These are phyloP conservation scores for Streptopelia turtur DNA, from an alignment of 2,797 vertebrate species.

Conservation along the genomic window DNA sequence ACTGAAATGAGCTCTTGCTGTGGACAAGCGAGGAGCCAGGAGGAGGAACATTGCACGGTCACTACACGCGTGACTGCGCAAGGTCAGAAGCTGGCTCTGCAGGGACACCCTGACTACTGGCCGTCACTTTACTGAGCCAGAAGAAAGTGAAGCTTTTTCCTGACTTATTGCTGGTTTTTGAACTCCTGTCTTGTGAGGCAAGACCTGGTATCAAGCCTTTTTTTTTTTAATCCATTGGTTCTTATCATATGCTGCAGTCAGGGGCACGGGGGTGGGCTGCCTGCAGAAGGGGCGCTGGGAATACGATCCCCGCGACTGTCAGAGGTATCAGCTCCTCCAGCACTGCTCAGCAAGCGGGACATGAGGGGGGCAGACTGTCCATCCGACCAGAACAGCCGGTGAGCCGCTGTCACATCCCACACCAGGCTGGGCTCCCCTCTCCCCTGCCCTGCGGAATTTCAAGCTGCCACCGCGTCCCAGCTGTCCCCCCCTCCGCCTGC, in stretches of 20 bases:
- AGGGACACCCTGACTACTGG: not conserved
- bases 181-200: not conserved
- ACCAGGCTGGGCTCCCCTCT: not conserved
- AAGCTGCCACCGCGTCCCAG: rapidly evolving
- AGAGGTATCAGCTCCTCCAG: not conserved
- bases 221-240: not conserved
- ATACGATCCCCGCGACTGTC: not conserved
- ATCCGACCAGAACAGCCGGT: not conserved
- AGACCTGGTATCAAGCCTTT: not conserved
- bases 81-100: not conserved
- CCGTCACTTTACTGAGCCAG: not conserved
- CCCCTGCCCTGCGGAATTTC: rapidly evolving
- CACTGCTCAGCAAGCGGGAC: not conserved
- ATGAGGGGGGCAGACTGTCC: too few species aligned
- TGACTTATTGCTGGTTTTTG: not conserved
- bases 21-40: not conserved
- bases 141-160: not conserved
- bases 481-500: not conserved
- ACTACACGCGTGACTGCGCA: not conserved
- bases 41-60: not conserved
- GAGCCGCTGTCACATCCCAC: not conserved
- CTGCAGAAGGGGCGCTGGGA: not conserved
- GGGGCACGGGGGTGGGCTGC: rapidly evolving
- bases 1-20: not conserved
- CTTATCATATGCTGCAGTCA: not conserved